Evolutionary conservation across 1,140 invertebrate species (phyloP).

Genomic region (Neotoxoptera formosana): DNA sequence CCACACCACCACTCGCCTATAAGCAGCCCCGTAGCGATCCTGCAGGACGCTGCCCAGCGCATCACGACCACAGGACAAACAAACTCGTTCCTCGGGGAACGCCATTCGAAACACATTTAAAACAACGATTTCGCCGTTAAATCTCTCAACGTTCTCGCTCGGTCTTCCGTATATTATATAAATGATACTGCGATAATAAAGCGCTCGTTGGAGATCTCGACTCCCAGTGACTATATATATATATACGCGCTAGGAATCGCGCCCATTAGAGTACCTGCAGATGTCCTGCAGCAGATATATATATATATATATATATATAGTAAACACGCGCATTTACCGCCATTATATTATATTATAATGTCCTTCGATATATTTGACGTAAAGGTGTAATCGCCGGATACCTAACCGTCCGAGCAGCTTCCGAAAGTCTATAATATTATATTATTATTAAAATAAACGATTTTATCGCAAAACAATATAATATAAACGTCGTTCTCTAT

Average conservation of each 20-base stretch:
- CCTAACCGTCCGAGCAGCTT: background rate
- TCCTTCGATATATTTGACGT: background rate
- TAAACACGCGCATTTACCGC: background rate
- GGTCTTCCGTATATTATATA: no score
- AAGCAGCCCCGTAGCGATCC: background rate
- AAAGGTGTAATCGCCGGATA: background rate
- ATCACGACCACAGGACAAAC: background rate
- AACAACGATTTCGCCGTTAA: conserved; percentile 3
- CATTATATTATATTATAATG: background rate
- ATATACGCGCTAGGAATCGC: background rate
- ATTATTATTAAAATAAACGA: background rate
- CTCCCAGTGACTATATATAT: background rate
- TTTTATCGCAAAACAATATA: background rate
- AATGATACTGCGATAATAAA: no score
- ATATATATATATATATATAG: background rate
- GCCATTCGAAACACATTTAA: background rate
- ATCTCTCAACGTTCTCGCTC: background rate
- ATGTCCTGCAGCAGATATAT: background rate
- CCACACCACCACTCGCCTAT: background rate
- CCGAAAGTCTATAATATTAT: background rate
- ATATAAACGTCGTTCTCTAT: background rate
- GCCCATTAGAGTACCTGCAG: background rate
- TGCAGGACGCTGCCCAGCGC: background rate
- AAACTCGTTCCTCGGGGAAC: background rate
- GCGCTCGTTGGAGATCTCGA: background rate